phyloP scores from a whole-genome alignment of 2,888 invertebrate species.

The Prosapia bicincta region DNA sequence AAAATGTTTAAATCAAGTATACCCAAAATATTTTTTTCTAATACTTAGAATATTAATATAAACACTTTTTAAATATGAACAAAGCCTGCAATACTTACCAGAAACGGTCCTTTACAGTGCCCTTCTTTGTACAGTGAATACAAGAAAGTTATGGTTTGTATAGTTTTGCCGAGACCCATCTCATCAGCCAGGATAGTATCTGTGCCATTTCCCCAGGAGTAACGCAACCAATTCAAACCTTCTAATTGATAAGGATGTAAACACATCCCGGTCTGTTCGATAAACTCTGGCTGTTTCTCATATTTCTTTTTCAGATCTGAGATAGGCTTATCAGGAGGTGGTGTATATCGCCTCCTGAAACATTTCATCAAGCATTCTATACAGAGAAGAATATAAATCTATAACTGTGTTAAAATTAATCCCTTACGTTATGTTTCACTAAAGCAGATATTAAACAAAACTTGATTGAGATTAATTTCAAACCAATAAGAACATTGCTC shows the following conservation, averaged over 20 bases:
- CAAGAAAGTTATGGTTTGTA: conserved; percentile 98
- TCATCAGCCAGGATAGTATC: conserved; percentile 99
- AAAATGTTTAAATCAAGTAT: too few species aligned
- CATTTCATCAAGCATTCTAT: too few species aligned
- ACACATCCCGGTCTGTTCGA: conserved; percentile 89
- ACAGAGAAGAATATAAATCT: too few species aligned
- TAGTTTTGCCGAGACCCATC: conserved; percentile 99
- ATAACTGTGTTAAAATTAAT: too few species aligned
- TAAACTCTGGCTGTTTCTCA: conserved; percentile 88
- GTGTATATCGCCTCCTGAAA: conserved; percentile 63
- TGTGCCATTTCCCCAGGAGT: conserved; percentile 94
- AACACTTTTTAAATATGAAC: too few species aligned
- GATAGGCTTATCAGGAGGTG: conserved; percentile 82
- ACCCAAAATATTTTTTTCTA: too few species aligned
- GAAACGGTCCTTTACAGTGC: conserved; percentile 94
- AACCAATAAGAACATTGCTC: too few species aligned
- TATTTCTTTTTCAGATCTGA: conserved; percentile 91
- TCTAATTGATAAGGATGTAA: conserved; percentile 98
- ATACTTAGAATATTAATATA: too few species aligned
- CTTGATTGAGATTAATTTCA: too few species aligned
- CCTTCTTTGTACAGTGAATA: conserved; percentile 98
- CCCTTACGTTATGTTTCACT: too few species aligned
- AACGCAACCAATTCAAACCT: conserved; percentile 96
- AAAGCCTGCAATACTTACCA: too few species aligned
- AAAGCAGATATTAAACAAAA: too few species aligned